phyloP scores from a whole-genome alignment of 2,888 invertebrate species.

The Mythimna impura region DNA sequence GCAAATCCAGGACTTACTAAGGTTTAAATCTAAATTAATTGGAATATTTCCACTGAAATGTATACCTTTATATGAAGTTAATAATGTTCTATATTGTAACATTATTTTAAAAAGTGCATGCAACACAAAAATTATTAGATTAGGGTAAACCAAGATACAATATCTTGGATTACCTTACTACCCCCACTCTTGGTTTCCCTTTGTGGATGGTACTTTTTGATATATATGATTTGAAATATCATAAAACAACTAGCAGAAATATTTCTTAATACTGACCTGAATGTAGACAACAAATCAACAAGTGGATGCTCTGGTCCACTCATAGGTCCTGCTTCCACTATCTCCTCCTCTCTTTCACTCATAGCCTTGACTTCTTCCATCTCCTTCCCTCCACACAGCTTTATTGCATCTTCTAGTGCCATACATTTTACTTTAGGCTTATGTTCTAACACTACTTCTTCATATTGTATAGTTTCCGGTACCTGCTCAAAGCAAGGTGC shows the following conservation, averaged over 20 bases:
- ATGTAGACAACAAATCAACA: conserved; percentile 84
- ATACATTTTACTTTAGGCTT: conserved; percentile 75
- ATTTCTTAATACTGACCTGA: conserved; percentile 73
- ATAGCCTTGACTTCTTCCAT: conserved; percentile 79
- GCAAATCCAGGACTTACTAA: no score
- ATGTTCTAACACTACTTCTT: conserved; percentile 54
- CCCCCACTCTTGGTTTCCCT: no score
- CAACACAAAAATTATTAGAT: no score
- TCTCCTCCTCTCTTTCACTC: conserved; percentile 82
- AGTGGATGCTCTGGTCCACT: conserved; percentile 84
- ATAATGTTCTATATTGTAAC: no score
- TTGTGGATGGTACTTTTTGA: no score
- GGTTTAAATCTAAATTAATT: no score
- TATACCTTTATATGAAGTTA: no score
- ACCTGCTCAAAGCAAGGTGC: conserved; percentile 80
- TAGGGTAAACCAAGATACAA: no score
- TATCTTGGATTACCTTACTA: no score
- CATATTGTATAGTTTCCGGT: conserved; percentile 31
- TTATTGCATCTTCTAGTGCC: conserved; percentile 80
- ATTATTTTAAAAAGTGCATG: no score
- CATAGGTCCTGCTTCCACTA: conserved; percentile 80
- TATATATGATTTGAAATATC: no score
- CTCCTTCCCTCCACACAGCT: conserved; percentile 80
- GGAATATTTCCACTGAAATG: no score
- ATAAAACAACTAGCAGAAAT: not conserved